Evolutionary conservation across 2,113 vertebrate species (phyloP).

Genomic region (Zosterops japonicus): DNA sequence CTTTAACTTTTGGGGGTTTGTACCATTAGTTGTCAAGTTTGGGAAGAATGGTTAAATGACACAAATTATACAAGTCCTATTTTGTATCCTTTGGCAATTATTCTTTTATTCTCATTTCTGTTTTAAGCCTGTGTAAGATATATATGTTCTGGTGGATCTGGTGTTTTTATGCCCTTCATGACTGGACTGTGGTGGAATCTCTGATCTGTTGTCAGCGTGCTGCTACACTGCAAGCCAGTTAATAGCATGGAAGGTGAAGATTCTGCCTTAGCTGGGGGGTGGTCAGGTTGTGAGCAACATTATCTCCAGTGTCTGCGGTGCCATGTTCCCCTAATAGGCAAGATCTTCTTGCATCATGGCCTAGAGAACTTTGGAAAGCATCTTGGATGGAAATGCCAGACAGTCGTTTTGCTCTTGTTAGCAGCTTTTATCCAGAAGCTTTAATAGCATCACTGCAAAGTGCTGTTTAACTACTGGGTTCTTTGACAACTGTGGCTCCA

Average conservation of each 20-base stretch:
- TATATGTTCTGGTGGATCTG: background rate
- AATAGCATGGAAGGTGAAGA: background rate
- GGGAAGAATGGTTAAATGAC: background rate
- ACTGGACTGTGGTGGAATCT: background rate
- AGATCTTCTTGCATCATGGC: background rate
- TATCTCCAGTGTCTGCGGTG: background rate
- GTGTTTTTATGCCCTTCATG: background rate
- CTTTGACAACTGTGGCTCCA: background rate
- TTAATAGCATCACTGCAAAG: slow-evolving; percentile 24
- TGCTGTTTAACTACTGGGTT: slow-evolving; percentile 27
- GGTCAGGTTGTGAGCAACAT: fast-evolving
- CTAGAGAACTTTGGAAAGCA: background rate
- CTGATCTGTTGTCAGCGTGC: background rate
- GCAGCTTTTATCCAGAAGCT: slow-evolving; percentile 17
- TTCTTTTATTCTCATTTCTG: background rate
- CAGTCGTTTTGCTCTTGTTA: slow-evolving; percentile 23
- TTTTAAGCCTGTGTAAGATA: background rate
- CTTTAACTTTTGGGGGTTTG: background rate
- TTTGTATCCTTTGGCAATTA: background rate
- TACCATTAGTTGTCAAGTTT: background rate
- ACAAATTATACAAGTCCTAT: background rate
- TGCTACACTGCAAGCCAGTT: background rate
- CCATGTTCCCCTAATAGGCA: background rate
- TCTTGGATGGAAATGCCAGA: slow-evolving; percentile 1
- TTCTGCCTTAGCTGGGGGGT: background rate